Evolutionary conservation across 2,797 vertebrate genomes (phyloP).

Genomic region (Peromyscus attwateri): DNA sequence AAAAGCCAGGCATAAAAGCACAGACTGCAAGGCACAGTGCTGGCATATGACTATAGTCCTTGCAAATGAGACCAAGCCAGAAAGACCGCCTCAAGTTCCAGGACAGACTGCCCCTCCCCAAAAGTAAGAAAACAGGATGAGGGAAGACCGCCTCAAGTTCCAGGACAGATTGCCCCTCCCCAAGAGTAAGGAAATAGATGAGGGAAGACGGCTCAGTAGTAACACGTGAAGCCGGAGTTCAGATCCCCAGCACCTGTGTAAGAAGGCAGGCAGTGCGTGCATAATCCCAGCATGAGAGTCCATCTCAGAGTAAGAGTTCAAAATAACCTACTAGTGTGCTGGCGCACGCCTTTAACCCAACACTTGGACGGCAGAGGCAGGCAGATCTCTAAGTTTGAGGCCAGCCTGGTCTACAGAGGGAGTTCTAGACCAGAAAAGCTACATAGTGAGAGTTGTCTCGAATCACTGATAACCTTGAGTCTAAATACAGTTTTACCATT

Average conservation of each 20-base stretch:
- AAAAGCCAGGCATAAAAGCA: not conserved
- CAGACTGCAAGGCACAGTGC: not conserved
- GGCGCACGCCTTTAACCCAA: not conserved
- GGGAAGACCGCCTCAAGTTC: not conserved
- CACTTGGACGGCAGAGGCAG: not conserved
- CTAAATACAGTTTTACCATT: not conserved
- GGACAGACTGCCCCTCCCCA: not conserved
- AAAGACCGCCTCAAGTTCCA: not conserved
- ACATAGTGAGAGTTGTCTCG: not conserved
- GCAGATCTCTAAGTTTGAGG: not conserved
- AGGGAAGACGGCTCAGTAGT: not conserved
- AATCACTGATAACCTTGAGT: not conserved
- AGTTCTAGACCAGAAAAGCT: not conserved
- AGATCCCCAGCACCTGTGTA: not conserved
- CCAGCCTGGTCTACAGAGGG: not conserved
- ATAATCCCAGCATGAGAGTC: not conserved
- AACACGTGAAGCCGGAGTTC: not conserved
- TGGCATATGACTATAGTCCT: not conserved
- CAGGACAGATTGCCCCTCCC: not conserved
- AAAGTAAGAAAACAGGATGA: not conserved
- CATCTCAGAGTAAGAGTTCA: not conserved
- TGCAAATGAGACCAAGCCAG: not conserved
- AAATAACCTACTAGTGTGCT: not conserved
- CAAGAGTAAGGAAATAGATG: no score
- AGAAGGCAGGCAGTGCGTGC: not conserved